Conservation (phyloP, 2,797 vertebrate genomes). For the Lepus oiostolus region DNA sequence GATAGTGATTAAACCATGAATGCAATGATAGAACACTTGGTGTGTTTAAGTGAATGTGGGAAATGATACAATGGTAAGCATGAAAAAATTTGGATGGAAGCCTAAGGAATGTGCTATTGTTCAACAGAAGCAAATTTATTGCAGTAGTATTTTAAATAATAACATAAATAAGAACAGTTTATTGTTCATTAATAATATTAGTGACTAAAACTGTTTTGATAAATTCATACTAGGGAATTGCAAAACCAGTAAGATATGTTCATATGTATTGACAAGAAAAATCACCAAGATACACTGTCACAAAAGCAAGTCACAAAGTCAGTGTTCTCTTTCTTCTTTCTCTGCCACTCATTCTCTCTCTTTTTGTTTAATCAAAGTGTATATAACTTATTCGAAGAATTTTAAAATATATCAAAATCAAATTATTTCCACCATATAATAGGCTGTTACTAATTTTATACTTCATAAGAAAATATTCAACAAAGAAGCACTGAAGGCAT, state of each 20-base stretch:
- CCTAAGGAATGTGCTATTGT: neutral
- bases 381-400: neutral
- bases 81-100: neutral
- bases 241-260: neutral
- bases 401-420: conserved; percentile 1
- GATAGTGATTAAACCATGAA: neutral
- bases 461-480: neutral
- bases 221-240: neutral
- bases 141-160: neutral
- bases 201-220: neutral
- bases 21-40: neutral
- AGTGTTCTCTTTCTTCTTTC: neutral
- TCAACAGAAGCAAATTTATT: neutral
- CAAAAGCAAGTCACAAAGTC: neutral
- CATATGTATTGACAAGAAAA: neutral
- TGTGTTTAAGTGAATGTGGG: neutral
- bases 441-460: neutral
- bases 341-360: neutral
- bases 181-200: neutral
- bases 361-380: conserved; percentile 5
- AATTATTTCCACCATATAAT: neutral
- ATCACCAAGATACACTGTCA: neutral
- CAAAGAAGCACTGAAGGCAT: neutral
- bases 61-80: neutral
- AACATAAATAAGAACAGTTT: neutral